phyloP scores from a whole-genome alignment of 2,888 invertebrate species.

The Drosophila ezoana region DNA sequence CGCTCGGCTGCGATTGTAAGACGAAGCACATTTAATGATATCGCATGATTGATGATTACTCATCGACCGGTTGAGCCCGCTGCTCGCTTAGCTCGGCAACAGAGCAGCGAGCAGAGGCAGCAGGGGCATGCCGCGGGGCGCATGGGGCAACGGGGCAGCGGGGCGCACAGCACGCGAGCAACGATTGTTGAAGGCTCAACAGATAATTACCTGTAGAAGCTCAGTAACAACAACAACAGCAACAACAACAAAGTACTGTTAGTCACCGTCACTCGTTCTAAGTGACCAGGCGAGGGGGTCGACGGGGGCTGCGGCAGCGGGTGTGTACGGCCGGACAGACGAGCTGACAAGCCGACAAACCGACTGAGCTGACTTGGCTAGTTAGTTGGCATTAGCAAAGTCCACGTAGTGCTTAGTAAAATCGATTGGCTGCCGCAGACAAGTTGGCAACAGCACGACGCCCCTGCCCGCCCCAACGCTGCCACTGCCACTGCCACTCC shows the following conservation, averaged over 20 bases:
- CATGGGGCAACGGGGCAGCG: too few species aligned
- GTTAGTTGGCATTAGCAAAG: constrained; percentile 59
- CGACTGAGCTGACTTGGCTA: constrained; percentile 32
- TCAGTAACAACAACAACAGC: constrained; percentile 35
- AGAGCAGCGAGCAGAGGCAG: background rate
- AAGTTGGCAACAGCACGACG: constrained; percentile 59
- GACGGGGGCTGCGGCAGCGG: background rate
- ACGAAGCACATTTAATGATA: constrained; percentile 73
- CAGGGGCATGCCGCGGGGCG: background rate
- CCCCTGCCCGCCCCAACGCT: background rate
- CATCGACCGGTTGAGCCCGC: constrained; percentile 70
- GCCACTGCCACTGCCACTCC: constrained; percentile 1
- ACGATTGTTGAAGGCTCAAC: constrained; percentile 73
- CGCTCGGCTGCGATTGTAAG: constrained; percentile 60
- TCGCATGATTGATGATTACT: constrained; percentile 81
- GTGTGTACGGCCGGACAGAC: background rate
- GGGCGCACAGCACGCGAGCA: constrained; percentile 72
- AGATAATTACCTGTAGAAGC: constrained; percentile 68
- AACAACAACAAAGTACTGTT: constrained; percentile 65
- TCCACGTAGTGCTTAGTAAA: constrained; percentile 49
- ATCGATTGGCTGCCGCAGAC: constrained; percentile 64
- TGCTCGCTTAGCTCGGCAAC: constrained; percentile 33
- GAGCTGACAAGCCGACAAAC: background rate
- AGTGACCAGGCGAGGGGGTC: constrained; percentile 33
- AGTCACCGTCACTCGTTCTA: constrained; percentile 61